These are phyloP conservation scores for Rhogogaster chlorosoma DNA, from an alignment of 2,888 invertebrate genomes.

Conservation along the genomic window DNA sequence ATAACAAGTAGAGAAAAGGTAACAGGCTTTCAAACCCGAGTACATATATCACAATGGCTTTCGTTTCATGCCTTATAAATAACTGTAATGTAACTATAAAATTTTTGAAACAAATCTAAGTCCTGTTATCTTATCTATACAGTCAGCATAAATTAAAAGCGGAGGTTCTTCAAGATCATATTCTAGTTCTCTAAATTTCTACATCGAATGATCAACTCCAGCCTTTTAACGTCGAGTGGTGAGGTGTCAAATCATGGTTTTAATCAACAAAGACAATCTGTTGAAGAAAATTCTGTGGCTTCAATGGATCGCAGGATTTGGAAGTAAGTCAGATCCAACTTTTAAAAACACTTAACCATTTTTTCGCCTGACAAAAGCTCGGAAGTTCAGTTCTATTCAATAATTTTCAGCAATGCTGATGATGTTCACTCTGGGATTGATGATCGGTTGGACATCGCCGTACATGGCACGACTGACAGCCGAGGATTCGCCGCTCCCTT, in stretches of 20 bases:
- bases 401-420: slow-evolving; percentile 62
- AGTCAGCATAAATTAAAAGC: neutral
- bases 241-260: neutral
- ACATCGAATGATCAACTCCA: neutral
- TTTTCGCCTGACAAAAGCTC: neutral
- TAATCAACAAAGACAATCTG: neutral
- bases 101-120: neutral
- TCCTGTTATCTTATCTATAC: neutral
- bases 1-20: neutral
- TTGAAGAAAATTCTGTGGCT: slow-evolving; percentile 52
- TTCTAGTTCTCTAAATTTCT: slow-evolving; percentile 61
- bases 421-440: slow-evolving; percentile 62
- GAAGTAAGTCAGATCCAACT: neutral
- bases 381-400: neutral
- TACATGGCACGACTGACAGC: slow-evolving; percentile 63
- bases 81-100: neutral
- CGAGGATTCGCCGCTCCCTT: slow-evolving; percentile 51
- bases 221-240: neutral
- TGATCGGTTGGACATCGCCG: slow-evolving; percentile 69
- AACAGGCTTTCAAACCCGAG: neutral
- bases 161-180: neutral
- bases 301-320: slow-evolving; percentile 54
- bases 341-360: neutral
- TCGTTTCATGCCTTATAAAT: neutral
- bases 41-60: neutral